A percentile compares a stretch with the other conserved stretches of the same genome.
These are phyloP conservation scores for Aricia artaxerxes DNA, from an alignment of 2,888 invertebrate genomes.

Conservation along the genomic window DNA sequence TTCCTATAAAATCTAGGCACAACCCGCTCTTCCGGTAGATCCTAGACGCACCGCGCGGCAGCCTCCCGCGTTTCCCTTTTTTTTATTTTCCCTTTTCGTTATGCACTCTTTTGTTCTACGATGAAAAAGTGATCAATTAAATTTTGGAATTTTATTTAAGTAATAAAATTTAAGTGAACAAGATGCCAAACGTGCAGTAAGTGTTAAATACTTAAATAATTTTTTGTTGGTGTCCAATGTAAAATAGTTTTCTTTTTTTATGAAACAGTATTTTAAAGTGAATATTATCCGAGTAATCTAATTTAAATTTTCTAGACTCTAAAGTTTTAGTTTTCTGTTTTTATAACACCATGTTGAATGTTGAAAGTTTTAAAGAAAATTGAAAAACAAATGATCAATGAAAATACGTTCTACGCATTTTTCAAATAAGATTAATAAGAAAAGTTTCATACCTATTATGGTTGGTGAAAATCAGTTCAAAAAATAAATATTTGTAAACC, in stretches of 20 bases:
- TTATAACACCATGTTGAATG: neutral
- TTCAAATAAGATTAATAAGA: neutral
- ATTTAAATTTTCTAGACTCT: neutral
- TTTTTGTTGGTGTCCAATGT: too few relatives aligned
- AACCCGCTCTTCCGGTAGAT: slow-evolving; percentile 11
- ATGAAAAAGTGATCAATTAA: neutral
- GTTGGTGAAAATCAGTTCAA: neutral
- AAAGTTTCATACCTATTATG: neutral
- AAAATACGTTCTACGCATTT: neutral
- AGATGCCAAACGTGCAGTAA: slow-evolving; percentile 17
- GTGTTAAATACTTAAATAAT: neutral
- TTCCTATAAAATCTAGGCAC: slow-evolving; percentile 28
- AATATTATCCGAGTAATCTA: neutral
- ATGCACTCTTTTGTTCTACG: neutral
- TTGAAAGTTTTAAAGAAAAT: neutral
- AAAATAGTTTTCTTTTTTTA: too few relatives aligned
- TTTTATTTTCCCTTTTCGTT: neutral
- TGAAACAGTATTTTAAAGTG: too few relatives aligned
- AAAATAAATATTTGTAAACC: neutral
- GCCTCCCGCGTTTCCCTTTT: neutral
- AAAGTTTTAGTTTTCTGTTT: neutral
- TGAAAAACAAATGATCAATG: neutral
- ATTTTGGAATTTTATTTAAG: neutral
- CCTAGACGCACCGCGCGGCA: slow-evolving; percentile 1
- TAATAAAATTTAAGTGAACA: neutral